phyloP scores from a whole-genome alignment of 2,888 invertebrate species.

The Exephanes ischioxanthus region DNA sequence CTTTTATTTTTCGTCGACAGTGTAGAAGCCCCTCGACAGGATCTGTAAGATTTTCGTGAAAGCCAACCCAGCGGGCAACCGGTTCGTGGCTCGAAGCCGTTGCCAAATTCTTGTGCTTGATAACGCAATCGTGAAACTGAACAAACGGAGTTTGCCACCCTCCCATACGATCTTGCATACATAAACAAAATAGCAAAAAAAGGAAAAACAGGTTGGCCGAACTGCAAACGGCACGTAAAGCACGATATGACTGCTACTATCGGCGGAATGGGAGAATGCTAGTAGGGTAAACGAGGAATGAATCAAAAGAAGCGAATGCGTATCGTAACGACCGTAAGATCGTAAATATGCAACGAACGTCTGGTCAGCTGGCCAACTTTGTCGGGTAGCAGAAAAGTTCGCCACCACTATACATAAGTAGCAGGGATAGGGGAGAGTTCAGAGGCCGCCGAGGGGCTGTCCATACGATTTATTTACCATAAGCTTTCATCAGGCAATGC shows the following conservation, averaged over 20 bases:
- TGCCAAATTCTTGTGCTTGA: slow-evolving; percentile 43
- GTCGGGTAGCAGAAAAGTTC: slow-evolving; percentile 40
- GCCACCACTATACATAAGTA: slow-evolving; percentile 8
- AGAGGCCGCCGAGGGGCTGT: not conserved
- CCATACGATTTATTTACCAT: slow-evolving; percentile 51
- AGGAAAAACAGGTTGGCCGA: slow-evolving; percentile 57
- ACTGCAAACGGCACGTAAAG: slow-evolving; percentile 60
- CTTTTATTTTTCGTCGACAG: slow-evolving; percentile 43
- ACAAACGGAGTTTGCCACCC: slow-evolving; percentile 5
- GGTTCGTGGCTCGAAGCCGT: not conserved
- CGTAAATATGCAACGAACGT: slow-evolving; percentile 65
- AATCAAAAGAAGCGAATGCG: slow-evolving; percentile 36
- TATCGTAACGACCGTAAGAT: slow-evolving; percentile 58
- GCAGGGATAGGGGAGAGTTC: not conserved
- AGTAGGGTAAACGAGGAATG: slow-evolving; percentile 41
- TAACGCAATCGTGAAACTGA: slow-evolving; percentile 24
- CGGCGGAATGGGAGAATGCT: slow-evolving; percentile 43
- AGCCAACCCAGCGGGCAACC: not conserved
- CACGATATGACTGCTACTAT: slow-evolving; percentile 53
- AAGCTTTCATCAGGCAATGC: slow-evolving; percentile 38
- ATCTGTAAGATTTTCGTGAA: slow-evolving; percentile 43
- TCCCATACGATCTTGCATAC: slow-evolving; percentile 8
- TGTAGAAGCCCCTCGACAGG: slow-evolving; percentile 9
- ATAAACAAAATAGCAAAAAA: slow-evolving; percentile 19
- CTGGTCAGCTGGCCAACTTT: slow-evolving; percentile 55